Base-by-base conservation (phyloP, 2,113 vertebrate genomes). In the Petrocephalus zakoni region DNA sequence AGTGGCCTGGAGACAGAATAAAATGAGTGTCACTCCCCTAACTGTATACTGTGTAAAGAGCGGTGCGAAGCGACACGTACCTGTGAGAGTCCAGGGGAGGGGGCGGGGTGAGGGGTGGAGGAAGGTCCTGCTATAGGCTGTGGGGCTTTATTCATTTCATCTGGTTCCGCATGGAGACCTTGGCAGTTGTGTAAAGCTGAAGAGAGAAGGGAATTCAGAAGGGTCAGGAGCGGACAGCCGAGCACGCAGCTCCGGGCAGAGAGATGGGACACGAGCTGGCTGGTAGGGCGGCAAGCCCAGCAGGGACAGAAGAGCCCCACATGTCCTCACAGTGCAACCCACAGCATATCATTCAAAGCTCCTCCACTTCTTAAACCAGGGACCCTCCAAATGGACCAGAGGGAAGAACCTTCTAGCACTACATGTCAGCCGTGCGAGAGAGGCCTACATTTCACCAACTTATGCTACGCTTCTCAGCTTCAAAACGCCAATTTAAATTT, bases 131-230 rank as follows among this genome's bases (percentile, higher is more conserved):
- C 97, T 97, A 97, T 96, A 97, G 98, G 96, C 95, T 99, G 98
- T 96, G 97, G 97, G 96, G 97, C 96, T 98, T 99, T 99, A 97
- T 98, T 99, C 98, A 99, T 99, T 98, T 99, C 98, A 98, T 96
- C 97, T 96, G 96, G 96, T 96, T 97, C 96, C 96, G 96, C 98
- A 99, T 99, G 96, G 95, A 97, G 96, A 94, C 96, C 96, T 94
- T 95, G 95, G 91, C 91, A 93, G 93, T 93, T 92, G 92, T 92
- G 91, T 89, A 94, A 89, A 93, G 91, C 91, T 89, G 94, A 21
- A 4, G 61, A 17, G 3, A 82, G 64, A 82, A 75, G n/a, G 15
- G 51, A 89, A 52, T 64, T 81, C 17, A 68, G 58, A 15, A 17
- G 21, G 46, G 81, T 9, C 19, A 2, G n/a, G 3, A 83, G 46